Conservation (phyloP, 2,888 invertebrate species). For the Thyatira batis region DNA sequence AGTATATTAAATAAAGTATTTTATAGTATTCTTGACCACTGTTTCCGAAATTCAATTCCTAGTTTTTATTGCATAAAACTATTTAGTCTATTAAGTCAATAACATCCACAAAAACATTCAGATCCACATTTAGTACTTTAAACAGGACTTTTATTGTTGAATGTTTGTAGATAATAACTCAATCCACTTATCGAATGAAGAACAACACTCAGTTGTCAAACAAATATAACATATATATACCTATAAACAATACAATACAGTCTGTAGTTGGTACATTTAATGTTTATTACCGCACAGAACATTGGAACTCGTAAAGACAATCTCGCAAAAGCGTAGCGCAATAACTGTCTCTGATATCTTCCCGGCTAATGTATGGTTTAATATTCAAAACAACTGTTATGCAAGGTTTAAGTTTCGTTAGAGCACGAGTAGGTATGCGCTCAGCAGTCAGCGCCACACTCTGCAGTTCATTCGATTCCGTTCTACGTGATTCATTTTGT, state of each 20-base stretch:
- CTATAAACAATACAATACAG: no score
- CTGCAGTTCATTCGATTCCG: background rate
- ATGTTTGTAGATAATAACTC: background rate
- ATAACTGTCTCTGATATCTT: constrained; percentile 14
- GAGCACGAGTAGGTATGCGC: background rate
- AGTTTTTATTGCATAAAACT: no score
- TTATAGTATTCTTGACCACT: no score
- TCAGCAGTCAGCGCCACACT: background rate
- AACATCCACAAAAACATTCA: no score
- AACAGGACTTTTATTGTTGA: background rate
- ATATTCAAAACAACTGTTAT: constrained; percentile 18
- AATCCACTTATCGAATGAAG: background rate
- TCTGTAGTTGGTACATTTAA: constrained; percentile 15
- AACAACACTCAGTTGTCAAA: background rate
- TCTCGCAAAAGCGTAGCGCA: constrained; percentile 14
- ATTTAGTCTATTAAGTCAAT: no score
- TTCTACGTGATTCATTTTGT: background rate
- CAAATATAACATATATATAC: background rate
- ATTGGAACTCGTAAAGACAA: constrained; percentile 19
- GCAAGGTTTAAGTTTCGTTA: background rate
- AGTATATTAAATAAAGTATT: no score
- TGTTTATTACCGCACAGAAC: constrained; percentile 13
- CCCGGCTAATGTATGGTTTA: constrained; percentile 18
- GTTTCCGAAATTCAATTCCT: no score
- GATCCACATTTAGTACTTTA: no score